phyloP scores from a whole-genome alignment of 2,113 vertebrate species.

The Hyla sarda region DNA sequence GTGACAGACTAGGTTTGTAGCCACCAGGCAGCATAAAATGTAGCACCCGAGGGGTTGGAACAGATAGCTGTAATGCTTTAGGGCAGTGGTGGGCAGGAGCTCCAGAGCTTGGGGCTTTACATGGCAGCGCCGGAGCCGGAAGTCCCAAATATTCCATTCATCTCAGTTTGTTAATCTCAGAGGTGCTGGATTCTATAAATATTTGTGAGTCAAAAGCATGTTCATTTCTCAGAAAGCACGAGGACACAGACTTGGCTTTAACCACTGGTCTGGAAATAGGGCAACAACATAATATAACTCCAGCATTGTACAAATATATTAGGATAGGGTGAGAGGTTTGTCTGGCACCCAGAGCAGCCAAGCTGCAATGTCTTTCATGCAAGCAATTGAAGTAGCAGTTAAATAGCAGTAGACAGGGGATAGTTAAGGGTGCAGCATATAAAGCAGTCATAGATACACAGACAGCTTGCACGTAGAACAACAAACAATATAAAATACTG shows the following conservation, averaged over 20 bases:
- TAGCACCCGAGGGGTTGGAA: no score
- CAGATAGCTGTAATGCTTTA: no score
- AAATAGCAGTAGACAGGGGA: neutral
- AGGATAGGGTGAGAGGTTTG: conserved; percentile 12
- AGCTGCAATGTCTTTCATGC: neutral
- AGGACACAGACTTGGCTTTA: conserved; percentile 62
- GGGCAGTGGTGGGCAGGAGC: no score
- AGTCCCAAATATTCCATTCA: neutral
- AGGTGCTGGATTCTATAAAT: conserved; percentile 19
- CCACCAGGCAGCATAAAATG: no score
- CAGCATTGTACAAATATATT: conserved; percentile 67
- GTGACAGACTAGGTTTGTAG: no score
- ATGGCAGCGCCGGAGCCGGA: no score
- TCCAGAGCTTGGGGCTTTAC: no score
- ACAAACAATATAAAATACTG: no score
- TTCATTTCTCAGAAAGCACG: conserved; percentile 63
- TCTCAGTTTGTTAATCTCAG: neutral
- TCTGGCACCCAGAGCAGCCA: neutral
- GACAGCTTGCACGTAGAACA: no score
- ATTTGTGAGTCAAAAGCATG: conserved; percentile 52
- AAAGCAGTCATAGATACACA: no score
- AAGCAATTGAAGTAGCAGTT: neutral
- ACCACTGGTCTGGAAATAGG: conserved; percentile 53
- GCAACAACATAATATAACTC: conserved; percentile 61
- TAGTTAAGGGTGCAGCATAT: no score